Evolutionary conservation across 2,797 vertebrate genomes (phyloP), one percentile per base, ranked within the genome.

Genomic region (Enteromius radiatus): DNA sequence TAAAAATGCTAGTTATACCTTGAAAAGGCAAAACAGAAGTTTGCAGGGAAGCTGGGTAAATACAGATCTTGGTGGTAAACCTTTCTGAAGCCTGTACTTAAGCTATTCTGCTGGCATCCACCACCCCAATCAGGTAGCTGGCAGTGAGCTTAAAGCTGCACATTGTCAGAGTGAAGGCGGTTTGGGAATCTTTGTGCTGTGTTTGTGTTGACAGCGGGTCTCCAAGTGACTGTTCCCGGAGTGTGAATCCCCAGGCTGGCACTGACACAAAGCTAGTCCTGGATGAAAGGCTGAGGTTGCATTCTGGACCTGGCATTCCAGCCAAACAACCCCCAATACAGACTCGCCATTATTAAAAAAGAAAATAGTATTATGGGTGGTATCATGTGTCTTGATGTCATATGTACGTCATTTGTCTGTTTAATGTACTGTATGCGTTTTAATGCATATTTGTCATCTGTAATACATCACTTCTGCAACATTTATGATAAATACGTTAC

Each of bases 71-170:
- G 82, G 77, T 77, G 77, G 67, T 65, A 87, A 89, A 79, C 83
- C 80, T 61, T 73, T 76, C 67, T 84, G 64, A 78, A 86, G 70
- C 81, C 69, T 33, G 74, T 15, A 31, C 61, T 64, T 83, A 74
- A 84, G 79, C 87, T 81, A 80, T 67, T 79, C 77, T 74, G 5
- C 78, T 86, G 89, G 89, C 85, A 84, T 65, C 76, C 84, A 78
- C 83, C 71, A 74, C 76, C 85, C 84, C 85, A 89, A 88, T 91
- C 91, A 89, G 88, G 88, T 89, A 88, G 89, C 84, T 92, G 92
- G 89, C 88, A 90, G 84, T 67, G 77, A 80, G 82, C 87, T 84
- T 80, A 87, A 89, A 89, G 88, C 87, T 61, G 82, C 78, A 65
- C 79, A 82, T 86, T 91, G 91, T 90, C 88, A 87, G 79, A 78